Evolutionary conservation across 2,113 vertebrate species (phyloP), one percentile per base, ranked within the genome.

Genomic region (Mus spicilegus): DNA sequence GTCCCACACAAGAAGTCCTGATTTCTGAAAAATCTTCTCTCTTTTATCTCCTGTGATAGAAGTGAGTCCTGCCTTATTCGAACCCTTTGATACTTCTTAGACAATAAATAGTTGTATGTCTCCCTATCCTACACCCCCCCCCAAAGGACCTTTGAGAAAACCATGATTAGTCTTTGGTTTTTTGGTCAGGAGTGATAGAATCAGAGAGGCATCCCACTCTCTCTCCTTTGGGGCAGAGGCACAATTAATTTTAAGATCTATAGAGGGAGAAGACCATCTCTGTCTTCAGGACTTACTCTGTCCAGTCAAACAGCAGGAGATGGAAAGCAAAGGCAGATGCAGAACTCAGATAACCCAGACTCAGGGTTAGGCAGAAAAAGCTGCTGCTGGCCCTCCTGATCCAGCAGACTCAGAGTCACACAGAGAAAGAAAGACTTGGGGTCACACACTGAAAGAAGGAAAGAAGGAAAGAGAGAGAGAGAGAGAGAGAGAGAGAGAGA

Each of bases 31-130:
- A 33, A 51, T 36, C 46, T n/a, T 42, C 90, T 69, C 88, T 36
- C n/a, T 56, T 93, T 76, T 85, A 58, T 76, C 78, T 93, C n/a
- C 51, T 85, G 39, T 7, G 14, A 4, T 11, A 16, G 36, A 39
- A 70, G 54, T n/a, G 10, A 84, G 36, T 67, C 88, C 88, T 67
- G 0, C 12, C 73, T 89, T n/a, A 65, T 81, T 56, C 0, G 20
- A 70, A 54, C 85, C 65, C 28, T 95, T 90, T 28, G 51, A 56
- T 93, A 2, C 58, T 88, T 86, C 96, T 93, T 77, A 86, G 75
- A 89, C 92, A 90, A 87, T 91, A 80, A 93, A 94, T 8, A 86
- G 36, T 75, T 73, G 33, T 73, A 86, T 56, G 39, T 73, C 90
- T 75, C 58, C 36, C 39, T 33, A 42, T 42, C 42, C 42, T 42